phyloP scores from a whole-genome alignment of 2,888 invertebrate species.

The Auanema sp. region DNA sequence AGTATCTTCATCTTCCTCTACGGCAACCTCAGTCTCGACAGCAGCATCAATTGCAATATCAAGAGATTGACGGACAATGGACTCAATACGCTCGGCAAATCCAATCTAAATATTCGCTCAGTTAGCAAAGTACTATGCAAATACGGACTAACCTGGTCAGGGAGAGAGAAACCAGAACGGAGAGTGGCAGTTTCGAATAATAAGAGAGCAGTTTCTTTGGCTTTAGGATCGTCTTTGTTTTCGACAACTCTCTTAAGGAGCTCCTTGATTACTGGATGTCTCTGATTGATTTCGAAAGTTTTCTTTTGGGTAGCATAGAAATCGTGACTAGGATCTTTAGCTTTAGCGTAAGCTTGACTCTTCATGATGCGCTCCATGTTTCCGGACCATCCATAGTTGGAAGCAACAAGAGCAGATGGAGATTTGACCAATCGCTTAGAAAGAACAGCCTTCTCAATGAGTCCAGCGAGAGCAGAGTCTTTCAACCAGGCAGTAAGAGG shows the following conservation, averaged over 20 bases:
- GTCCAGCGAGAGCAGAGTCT: conserved; percentile 72
- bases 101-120: conserved; percentile 68
- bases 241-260: conserved; percentile 79
- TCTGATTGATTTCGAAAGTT: conserved; percentile 92
- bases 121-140: neutral
- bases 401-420: conserved; percentile 92
- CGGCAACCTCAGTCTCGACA: conserved; percentile 65
- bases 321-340: conserved; percentile 83
- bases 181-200: conserved; percentile 90
- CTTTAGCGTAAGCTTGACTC: conserved; percentile 89
- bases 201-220: conserved; percentile 82
- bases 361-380: conserved; percentile 95
- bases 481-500: conserved; percentile 88
- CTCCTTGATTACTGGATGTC: conserved; percentile 92
- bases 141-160: conserved; percentile 68
- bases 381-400: conserved; percentile 97
- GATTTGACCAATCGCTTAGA: conserved; percentile 87
- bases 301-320: conserved; percentile 86
- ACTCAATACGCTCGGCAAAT: conserved; percentile 87
- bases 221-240: conserved; percentile 78
- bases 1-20: conserved; percentile 71
- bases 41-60: conserved; percentile 64
- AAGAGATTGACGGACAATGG: conserved; percentile 75
- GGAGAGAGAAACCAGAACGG: conserved; percentile 88
- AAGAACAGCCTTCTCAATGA: conserved; percentile 77